A percentile compares a stretch with the other conserved stretches of the same genome.
Conservation (phyloP, 2,888 invertebrate genomes). For the Platycheirus albimanus region DNA sequence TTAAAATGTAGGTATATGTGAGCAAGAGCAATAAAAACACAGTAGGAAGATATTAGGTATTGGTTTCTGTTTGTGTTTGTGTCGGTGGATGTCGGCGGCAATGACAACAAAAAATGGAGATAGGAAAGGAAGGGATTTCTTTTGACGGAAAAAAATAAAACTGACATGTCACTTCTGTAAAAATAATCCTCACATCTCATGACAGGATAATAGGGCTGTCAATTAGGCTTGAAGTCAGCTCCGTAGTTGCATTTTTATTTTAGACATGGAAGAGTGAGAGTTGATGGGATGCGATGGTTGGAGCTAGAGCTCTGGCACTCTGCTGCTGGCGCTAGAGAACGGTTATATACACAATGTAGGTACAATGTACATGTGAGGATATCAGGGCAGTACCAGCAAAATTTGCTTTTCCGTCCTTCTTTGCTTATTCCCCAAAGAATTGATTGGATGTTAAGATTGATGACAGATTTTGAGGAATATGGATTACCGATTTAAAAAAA, state of each 20-base stretch:
- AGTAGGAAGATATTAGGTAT: too few relatives aligned
- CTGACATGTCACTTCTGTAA: conserved; percentile 35
- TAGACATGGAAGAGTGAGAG: too few relatives aligned
- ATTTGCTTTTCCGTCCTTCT: conserved; percentile 17
- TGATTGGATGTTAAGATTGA: conserved; percentile 30
- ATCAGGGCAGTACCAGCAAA: not conserved
- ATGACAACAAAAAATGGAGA: conserved; percentile 8
- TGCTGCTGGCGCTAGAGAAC: too few relatives aligned
- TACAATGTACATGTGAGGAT: not conserved
- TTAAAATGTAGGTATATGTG: conserved; percentile 49
- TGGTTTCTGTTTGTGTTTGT: not conserved
- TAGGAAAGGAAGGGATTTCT: conserved; percentile 25
- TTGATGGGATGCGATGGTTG: too few relatives aligned
- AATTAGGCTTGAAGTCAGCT: conserved; percentile 50
- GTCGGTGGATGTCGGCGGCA: not conserved
- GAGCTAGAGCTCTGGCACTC: too few relatives aligned
- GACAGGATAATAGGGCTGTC: conserved; percentile 56
- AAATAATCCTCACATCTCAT: conserved; percentile 43
- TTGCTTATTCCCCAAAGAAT: too few relatives aligned
- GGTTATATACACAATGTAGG: too few relatives aligned
- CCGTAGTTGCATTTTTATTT: conserved; percentile 20
- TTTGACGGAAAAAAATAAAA: conserved; percentile 37
- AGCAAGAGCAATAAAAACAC: too few relatives aligned
- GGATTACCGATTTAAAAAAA: conserved; percentile 5
- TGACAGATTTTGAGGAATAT: conserved; percentile 17